Percentiles rank a stretch among this genome's conserved stretches.
phyloP scores from a whole-genome alignment of 2,113 vertebrate genomes.

The Tinamus guttatus region DNA sequence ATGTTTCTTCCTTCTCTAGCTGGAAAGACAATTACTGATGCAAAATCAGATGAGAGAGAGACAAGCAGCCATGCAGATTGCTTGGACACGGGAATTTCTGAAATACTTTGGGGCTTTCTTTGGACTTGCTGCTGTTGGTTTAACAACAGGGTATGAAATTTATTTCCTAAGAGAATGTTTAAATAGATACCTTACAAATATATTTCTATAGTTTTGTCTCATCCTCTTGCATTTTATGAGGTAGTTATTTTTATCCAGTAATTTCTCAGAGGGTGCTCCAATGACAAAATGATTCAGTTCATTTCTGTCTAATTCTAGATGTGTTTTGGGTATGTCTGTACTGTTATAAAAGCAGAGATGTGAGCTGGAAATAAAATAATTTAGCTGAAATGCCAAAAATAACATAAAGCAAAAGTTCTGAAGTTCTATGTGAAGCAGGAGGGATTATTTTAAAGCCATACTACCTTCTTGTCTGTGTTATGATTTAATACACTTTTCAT shows the following conservation, averaged over 20 bases:
- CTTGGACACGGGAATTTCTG: slow-evolving; percentile 89
- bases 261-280: neutral
- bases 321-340: neutral
- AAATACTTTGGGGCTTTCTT: slow-evolving; percentile 89
- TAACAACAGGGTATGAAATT: slow-evolving; percentile 80
- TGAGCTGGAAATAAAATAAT: neutral
- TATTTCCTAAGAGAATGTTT: neutral
- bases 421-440: neutral
- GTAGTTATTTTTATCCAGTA: neutral
- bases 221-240: neutral
- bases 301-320: slow-evolving; percentile 5
- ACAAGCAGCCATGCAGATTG: slow-evolving; percentile 90
- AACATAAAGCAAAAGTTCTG: neutral
- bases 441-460: neutral
- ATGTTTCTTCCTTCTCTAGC: slow-evolving; percentile 68
- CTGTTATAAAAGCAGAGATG: neutral
- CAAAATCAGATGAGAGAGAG: slow-evolving; percentile 92
- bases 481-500: neutral
- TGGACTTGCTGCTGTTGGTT: slow-evolving; percentile 75
- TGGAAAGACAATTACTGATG: slow-evolving; percentile 91
- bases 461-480: neutral
- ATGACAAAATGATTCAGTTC: neutral
- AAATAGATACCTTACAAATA: neutral
- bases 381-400: neutral
- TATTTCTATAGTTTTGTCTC: neutral